Evolutionary conservation across 2,797 vertebrate genomes (phyloP), one percentile per base, ranked within the genome.

Genomic region (Jordanella pulchra): DNA sequence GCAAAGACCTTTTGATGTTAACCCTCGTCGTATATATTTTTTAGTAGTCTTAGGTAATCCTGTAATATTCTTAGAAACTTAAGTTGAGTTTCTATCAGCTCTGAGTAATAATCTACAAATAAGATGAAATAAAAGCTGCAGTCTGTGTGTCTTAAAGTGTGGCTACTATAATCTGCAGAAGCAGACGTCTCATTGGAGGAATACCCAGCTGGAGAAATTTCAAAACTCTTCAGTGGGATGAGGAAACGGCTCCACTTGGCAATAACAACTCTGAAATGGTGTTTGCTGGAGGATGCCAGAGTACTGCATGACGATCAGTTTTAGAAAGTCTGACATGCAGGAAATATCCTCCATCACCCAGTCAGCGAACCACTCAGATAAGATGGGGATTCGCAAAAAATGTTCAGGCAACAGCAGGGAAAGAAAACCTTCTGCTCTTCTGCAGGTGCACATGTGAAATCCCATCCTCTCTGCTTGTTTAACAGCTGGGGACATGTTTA

Each of bases 231-330:
- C 81, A 87, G 79, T 73, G 65, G 83, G 71, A 82, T 65, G 3
- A 48, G 28, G 50, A 11, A 54, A 50, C 71, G 60, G 51, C 50
- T 47, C 39, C 17, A n/a, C 67, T 76, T 69, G 70, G 64, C 67
- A 61, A 48, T 28, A 47, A 63, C 15, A 9, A 17, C 73, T 85
- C 73, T 60, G 50, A 83, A 80, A 79, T 60, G 42, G 44, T 21
- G 72, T 60, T 51, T 72, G 68, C 75, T 18, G 12, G 32, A 14
- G 56, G 65, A n/a, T 74, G 72, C 76, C 69, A 45, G 73, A 58
- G 77, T 61, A 61, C 69, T 67, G 50, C 84, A 82, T 90, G 72
- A 77, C 81, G 72, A 73, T 80, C 70, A 72, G 87, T 88, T 87
- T 87, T 81, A 67, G 35, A 71, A 75, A 67, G 1, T 50, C 69